A percentile compares a stretch with the other conserved stretches of the same genome.
These are phyloP conservation scores for Procambarus virginalis DNA, from an alignment of 1,140 invertebrate species.

Conservation along the genomic window DNA sequence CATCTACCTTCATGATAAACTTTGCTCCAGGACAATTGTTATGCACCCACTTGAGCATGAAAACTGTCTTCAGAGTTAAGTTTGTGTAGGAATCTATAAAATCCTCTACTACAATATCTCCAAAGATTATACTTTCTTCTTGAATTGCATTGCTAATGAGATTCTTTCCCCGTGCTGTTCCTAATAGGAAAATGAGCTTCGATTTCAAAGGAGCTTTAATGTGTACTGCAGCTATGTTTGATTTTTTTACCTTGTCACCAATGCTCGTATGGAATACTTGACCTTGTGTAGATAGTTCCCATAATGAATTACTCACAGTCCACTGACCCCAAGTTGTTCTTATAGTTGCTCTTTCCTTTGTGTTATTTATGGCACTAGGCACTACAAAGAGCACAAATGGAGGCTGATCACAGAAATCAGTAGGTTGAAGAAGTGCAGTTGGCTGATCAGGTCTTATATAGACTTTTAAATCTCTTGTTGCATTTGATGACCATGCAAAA, in stretches of 20 bases:
- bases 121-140: slow-evolving; percentile 71
- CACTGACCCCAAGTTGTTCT: slow-evolving; percentile 90
- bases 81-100: slow-evolving; percentile 91
- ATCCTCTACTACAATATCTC: slow-evolving; percentile 77
- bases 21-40: slow-evolving; percentile 83
- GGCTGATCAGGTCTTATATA: slow-evolving; percentile 38
- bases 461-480: slow-evolving; percentile 41
- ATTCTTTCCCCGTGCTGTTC: slow-evolving; percentile 72
- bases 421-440: slow-evolving; percentile 44
- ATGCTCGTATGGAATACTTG: not conserved
- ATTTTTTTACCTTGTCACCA: not conserved
- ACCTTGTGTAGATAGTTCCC: not conserved
- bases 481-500: slow-evolving; percentile 52
- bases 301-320: slow-evolving; percentile 80
- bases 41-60: slow-evolving; percentile 85
- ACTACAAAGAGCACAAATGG: slow-evolving; percentile 83
- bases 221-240: not conserved
- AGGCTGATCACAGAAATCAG: slow-evolving; percentile 70
- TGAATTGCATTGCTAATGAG: slow-evolving; percentile 35
- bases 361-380: slow-evolving; percentile 85
- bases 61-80: slow-evolving; percentile 89
- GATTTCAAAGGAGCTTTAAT: slow-evolving; percentile 4
- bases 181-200: slow-evolving; percentile 84
- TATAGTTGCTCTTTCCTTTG: slow-evolving; percentile 83
- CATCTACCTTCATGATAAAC: slow-evolving; percentile 89